These are phyloP conservation scores for Chironomus tentans DNA, from an alignment of 2,888 invertebrate species.

Conservation along the genomic window DNA sequence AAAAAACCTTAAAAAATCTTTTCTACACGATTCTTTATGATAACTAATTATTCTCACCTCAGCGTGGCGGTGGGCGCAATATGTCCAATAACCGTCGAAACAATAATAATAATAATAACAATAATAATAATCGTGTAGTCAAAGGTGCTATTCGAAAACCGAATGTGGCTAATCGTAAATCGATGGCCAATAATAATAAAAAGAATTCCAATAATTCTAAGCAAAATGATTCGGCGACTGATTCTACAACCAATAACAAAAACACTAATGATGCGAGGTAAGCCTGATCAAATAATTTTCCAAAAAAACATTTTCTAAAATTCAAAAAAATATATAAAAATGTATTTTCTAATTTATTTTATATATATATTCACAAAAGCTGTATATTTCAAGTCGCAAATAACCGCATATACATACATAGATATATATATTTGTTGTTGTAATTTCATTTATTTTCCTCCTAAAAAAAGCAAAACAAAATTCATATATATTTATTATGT, in stretches of 20 bases:
- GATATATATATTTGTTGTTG: not conserved
- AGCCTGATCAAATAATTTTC: constrained; percentile 32
- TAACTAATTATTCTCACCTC: not conserved
- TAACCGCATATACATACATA: not conserved
- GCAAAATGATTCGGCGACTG: constrained; percentile 44
- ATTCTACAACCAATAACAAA: constrained; percentile 35
- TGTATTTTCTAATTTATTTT: constrained; percentile 31
- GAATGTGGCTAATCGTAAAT: constrained; percentile 45
- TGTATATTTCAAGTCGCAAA: not conserved
- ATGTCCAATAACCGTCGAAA: constrained; percentile 26
- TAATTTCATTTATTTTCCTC: not conserved
- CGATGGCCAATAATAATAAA: constrained; percentile 39
- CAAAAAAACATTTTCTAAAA: constrained; percentile 31
- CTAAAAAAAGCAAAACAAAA: not conserved
- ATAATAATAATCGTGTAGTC: constrained; percentile 30
- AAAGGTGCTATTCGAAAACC: constrained; percentile 42
- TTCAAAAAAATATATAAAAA: constrained; percentile 25
- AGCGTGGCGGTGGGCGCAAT: constrained; percentile 37
- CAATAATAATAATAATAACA: constrained; percentile 29
- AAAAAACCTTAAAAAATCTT: not conserved
- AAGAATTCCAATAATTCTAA: constrained; percentile 40
- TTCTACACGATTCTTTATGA: not conserved
- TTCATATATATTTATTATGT: not conserved
- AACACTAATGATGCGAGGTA: constrained; percentile 25
- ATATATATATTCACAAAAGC: constrained; percentile 12